Evolutionary conservation across 2,113 vertebrate genomes (phyloP).

Genomic region (Psammodynastes pulverulentus): DNA sequence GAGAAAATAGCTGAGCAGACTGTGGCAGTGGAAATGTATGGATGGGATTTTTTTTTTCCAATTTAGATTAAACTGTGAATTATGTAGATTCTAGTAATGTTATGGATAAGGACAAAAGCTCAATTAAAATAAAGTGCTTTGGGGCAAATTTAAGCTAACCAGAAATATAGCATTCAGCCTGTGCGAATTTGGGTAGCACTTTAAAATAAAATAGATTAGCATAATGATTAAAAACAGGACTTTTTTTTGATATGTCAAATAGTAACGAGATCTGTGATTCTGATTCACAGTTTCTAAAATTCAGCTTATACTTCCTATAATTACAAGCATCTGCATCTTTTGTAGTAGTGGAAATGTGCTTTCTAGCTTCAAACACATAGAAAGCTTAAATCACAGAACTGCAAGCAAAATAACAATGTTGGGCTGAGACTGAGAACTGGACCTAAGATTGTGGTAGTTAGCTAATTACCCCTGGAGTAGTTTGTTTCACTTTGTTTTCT

Average conservation of each 20-base stretch:
- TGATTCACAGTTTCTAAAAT: not conserved
- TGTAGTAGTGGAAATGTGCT: not conserved
- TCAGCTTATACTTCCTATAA: not conserved
- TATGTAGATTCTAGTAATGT: not conserved
- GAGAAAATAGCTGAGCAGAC: not conserved
- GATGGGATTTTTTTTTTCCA: not conserved
- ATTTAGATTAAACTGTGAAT: not conserved
- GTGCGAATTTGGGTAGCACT: not conserved
- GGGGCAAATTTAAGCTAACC: not conserved
- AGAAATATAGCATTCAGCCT: not conserved
- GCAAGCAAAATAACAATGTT: not conserved
- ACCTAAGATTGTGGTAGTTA: not conserved
- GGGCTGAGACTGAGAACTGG: not conserved
- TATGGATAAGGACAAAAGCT: not conserved
- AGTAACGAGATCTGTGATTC: not conserved
- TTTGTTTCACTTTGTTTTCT: not conserved
- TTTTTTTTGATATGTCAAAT: not conserved
- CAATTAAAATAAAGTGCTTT: not conserved
- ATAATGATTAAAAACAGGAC: not conserved
- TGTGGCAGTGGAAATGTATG: not conserved
- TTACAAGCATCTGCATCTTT: not conserved
- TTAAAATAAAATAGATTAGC: not conserved
- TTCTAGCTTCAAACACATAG: not conserved
- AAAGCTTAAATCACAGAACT: not conserved
- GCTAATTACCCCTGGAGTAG: not conserved